phyloP scores from a whole-genome alignment of 2,113 vertebrate species.

The Psilopsiagon aurifrons region DNA sequence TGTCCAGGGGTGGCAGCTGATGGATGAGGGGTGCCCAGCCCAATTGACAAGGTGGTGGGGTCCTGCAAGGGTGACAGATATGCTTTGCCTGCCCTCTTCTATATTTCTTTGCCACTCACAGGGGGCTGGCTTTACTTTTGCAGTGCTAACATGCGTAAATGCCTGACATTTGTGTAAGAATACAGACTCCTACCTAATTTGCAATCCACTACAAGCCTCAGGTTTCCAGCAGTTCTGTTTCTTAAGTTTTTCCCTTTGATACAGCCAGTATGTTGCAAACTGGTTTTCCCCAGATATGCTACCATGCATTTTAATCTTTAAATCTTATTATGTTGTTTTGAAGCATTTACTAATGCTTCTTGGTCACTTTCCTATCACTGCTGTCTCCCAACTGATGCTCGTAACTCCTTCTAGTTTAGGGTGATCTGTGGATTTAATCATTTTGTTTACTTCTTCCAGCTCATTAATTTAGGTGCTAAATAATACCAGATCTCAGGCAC shows the following conservation, averaged over 20 bases:
- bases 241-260: neutral
- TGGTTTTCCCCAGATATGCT: neutral
- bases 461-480: constrained; percentile 52
- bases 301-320: constrained; percentile 19
- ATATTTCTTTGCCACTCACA: rapidly evolving
- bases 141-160: neutral
- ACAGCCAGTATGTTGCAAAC: neutral
- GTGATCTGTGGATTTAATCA: constrained; percentile 27
- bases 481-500: neutral
- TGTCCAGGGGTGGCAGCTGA: neutral
- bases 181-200: neutral
- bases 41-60: neutral
- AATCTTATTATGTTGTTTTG: constrained; percentile 14
- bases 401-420: constrained; percentile 37
- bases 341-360: neutral
- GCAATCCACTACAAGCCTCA: neutral
- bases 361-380: neutral
- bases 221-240: neutral
- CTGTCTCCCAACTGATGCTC: constrained; percentile 21
- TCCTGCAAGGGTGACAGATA: neutral
- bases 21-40: neutral
- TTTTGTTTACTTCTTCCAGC: constrained; percentile 55
- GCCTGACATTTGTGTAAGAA: neutral
- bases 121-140: neutral
- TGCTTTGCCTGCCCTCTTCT: neutral